Base-by-base conservation (phyloP, 2,888 invertebrate genomes). In the Diogma glabrata region DNA sequence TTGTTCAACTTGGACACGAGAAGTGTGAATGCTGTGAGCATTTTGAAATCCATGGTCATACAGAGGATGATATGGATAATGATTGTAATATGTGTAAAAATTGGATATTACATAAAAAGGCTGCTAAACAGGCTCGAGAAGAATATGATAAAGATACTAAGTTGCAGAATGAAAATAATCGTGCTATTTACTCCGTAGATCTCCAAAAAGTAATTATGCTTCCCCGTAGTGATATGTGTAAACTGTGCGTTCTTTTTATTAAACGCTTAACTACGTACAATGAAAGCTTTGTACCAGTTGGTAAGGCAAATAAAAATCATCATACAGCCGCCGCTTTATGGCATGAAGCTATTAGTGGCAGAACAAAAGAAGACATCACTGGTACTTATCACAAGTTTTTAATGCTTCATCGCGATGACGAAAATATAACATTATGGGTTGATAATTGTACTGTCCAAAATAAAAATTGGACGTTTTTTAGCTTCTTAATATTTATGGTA, bases 1-100 rank as follows among this genome's bases (percentile, higher is more conserved):
- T n/a, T n/a, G n/a, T n/a, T n/a, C n/a, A n/a, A 40, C 40, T 45
- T 14, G 45, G 45, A 6, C 45, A 45, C 45, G 45, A 45, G 22
- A 22, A 45, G n/a, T 45, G 45, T 45, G 45, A 45, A 22, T 22
- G 14, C 3, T 45, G 45, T 45, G 40, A 40, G 20, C 19, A 19
- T 17, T 40, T 19, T 20, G 20, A 40, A 40, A 10, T 40, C 9
- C 40, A 45, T n/a, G 2, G 22, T 45, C 45, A 22, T 22, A 22
- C 20, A 22, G n/a, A 22, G 22, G 45, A 10, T 22, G 14, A 23
- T 45, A 14, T 22, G 22, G 22, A 22, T n/a, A 22, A 45, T 45
- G 22, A 19, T 22, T 45, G 45, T 22, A 22, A 45, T 22, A 45
- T 45, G 14, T 45, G 23, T 45, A 45, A 14, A 19, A 14, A 12